Percentiles rank a stretch among this genome's conserved stretches.
phyloP scores from a whole-genome alignment of 1,140 invertebrate genomes.

The Cydia fagiglandana region DNA sequence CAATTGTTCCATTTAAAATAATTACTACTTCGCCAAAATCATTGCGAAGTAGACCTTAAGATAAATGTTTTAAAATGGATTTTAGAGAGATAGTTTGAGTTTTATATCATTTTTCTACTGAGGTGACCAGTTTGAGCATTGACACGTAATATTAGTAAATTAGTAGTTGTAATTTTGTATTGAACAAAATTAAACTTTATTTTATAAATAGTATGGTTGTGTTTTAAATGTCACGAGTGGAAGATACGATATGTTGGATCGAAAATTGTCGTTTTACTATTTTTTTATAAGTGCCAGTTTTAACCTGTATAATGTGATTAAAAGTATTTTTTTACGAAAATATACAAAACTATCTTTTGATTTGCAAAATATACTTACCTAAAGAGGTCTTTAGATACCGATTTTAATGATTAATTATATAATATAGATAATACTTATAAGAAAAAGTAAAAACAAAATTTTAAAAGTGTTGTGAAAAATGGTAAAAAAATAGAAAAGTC shows the following conservation, averaged over 20 bases:
- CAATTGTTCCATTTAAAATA: neutral
- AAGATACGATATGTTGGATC: neutral
- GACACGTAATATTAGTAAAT: neutral
- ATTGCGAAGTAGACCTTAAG: neutral
- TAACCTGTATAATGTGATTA: no score
- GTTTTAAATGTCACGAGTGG: neutral
- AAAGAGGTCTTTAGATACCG: no score
- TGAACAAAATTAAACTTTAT: slow-evolving; percentile 5
- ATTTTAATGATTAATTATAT: no score
- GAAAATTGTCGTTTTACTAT: no score
- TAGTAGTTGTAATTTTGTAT: neutral
- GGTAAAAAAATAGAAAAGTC: no score
- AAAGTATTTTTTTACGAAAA: no score
- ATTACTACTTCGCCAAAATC: neutral
- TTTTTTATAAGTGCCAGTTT: no score
- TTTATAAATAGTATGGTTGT: neutral
- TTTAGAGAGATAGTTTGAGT: neutral
- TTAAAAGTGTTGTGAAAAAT: no score
- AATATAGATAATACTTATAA: no score
- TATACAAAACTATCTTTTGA: no score
- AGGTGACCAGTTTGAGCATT: neutral
- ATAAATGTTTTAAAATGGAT: neutral
- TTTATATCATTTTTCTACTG: neutral
- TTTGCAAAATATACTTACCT: no score
- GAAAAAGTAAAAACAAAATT: no score